phyloP scores from a whole-genome alignment of 2,888 invertebrate genomes.

The Dolomedes plantarius region DNA sequence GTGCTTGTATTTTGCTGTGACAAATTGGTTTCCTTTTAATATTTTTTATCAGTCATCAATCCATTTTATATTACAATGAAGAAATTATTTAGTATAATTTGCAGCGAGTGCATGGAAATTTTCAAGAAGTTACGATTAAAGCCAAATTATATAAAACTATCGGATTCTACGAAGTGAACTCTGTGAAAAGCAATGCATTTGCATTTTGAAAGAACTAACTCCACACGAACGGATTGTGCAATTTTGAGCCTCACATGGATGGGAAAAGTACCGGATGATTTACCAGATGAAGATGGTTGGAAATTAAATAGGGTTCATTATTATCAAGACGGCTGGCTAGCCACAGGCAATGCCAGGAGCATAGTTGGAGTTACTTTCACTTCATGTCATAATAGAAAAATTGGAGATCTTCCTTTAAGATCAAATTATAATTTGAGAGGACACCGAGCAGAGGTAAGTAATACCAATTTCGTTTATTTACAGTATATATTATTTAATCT shows the following conservation, averaged over 20 bases:
- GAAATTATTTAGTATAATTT: neutral
- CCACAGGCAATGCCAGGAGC: slow-evolving; percentile 94
- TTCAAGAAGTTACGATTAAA: neutral
- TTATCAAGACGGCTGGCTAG: slow-evolving; percentile 98
- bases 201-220: slow-evolving; percentile 90
- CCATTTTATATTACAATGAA: neutral
- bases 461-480: no score
- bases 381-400: slow-evolving; percentile 88
- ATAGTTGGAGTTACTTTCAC: slow-evolving; percentile 98
- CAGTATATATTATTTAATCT: no score
- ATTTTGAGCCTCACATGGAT: slow-evolving; percentile 97
- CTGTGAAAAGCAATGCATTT: slow-evolving; percentile 85
- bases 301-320: slow-evolving; percentile 87
- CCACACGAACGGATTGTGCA: slow-evolving; percentile 86
- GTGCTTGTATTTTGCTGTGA: neutral
- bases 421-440: slow-evolving; percentile 98
- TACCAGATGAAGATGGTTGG: slow-evolving; percentile 96
- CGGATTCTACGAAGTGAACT: slow-evolving; percentile 4
- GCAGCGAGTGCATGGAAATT: neutral
- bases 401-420: slow-evolving; percentile 83
- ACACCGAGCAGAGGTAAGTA: slow-evolving; percentile 91
- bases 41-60: neutral
- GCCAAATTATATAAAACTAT: slow-evolving; percentile 3
- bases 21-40: no score
- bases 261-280: slow-evolving; percentile 97